Base-by-base conservation (phyloP, 2,888 invertebrate genomes). In the Drosophila lutescens region DNA sequence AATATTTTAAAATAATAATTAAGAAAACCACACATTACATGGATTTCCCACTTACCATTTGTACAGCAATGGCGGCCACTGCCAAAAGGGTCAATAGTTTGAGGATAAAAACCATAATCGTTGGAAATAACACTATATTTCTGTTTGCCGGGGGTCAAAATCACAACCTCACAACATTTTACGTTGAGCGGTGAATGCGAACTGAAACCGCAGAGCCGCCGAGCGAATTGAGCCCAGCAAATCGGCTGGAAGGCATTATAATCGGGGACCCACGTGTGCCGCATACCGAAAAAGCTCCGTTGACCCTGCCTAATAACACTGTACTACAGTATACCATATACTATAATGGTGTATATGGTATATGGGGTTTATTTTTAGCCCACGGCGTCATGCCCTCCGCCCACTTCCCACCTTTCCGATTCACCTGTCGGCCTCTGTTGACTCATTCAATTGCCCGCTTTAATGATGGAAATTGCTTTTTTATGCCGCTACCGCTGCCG, bases 131-230 rank as follows among this genome's bases (percentile, higher is more conserved):
- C n/a, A 15, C 15, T n/a, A 26, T 13, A 13, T 0, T 17, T 26
- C 5, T 26, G 26, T 26, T 9, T n/a, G 8, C 30, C 30, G 34
- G 36, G 43, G 36, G 20, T 47, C 4, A 12, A 12, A 41, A 46
- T 26, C 6, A 26, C 5, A 23, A 13, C 20, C 74, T 75, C 50
- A 79, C 82, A 83, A 87, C 82, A 83, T 85, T 87, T 65, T 68
- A 40, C 82, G 82, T 66, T 79, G 86, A 77, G 66, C 74, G 65
- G 57, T 86, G 58, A 75, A 75, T 63, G 56, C 60, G 60, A 74
- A 82, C 82, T 82, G 75, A 57, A 58, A 54, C 65, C 61, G 63
- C 12, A 4, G 36, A 40, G 12, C 8, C 59, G 62, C 49, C 44
- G 26, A 65, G 34, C 49, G 55, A 26, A 54, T 60, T 36, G 62